Evolutionary conservation across 2,113 vertebrate genomes (phyloP).

Genomic region (Sander lucioperca): DNA sequence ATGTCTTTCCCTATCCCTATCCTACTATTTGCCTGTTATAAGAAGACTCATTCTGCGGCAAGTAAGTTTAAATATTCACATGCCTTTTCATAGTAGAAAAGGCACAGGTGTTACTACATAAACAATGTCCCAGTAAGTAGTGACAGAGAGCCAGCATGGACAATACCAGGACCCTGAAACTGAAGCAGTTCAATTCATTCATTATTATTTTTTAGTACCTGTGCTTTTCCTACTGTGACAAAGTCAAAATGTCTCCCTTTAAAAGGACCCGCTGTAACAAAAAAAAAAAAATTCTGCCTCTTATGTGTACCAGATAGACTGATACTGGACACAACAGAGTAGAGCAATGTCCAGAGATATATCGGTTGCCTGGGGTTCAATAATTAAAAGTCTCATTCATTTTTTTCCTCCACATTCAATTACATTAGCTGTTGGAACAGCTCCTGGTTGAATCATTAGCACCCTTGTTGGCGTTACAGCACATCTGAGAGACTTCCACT

Average conservation of each 20-base stretch:
- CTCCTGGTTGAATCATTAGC: constrained; percentile 43
- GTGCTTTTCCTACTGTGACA: background rate
- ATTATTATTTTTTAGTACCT: background rate
- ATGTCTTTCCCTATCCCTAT: background rate
- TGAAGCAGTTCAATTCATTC: background rate
- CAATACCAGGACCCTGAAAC: background rate
- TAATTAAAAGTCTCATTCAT: constrained; percentile 45
- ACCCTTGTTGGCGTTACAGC: constrained; percentile 23
- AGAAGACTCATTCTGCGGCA: background rate
- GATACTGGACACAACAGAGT: background rate
- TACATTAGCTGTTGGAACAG: constrained; percentile 18
- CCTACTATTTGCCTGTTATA: background rate
- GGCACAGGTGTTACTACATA: background rate
- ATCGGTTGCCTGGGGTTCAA: constrained; percentile 17
- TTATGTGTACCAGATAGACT: background rate
- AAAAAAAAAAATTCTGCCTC: background rate
- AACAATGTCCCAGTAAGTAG: background rate
- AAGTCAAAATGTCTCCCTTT: constrained; percentile 1
- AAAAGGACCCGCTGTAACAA: background rate
- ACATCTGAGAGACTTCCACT: constrained; percentile 27
- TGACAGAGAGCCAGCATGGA: background rate
- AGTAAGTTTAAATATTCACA: background rate
- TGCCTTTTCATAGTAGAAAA: background rate
- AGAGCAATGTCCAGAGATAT: constrained; percentile 10
- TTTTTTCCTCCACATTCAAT: constrained; percentile 6